Conservation (phyloP, 2,888 invertebrate genomes). For the Sisyra nigra region DNA sequence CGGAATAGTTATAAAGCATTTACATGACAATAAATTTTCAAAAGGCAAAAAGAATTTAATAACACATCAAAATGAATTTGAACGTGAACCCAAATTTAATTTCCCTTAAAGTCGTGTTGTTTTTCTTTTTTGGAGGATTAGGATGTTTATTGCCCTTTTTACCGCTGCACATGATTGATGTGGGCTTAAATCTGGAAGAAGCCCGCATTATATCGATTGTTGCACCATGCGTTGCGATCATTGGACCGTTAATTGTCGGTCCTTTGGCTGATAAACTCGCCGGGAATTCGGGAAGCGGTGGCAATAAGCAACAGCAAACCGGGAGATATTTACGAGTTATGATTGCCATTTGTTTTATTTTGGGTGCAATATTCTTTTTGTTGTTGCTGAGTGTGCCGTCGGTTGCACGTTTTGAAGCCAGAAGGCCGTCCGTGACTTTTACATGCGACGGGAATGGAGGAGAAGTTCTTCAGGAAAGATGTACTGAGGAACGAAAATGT, state of each 20-base stretch:
- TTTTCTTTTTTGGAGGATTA: slow-evolving; percentile 37
- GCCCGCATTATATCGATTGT: slow-evolving; percentile 62
- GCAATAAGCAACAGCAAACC: slow-evolving; percentile 25
- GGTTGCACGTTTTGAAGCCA: slow-evolving; percentile 41
- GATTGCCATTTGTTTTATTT: slow-evolving; percentile 47
- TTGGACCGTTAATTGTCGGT: slow-evolving; percentile 63
- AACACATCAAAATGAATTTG: slow-evolving; percentile 17
- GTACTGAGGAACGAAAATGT: slow-evolving; percentile 47
- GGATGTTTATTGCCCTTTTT: slow-evolving; percentile 72
- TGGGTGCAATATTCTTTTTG: slow-evolving; percentile 52
- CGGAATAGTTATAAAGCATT: no score
- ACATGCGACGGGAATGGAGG: slow-evolving; percentile 55
- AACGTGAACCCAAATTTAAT: slow-evolving; percentile 53
- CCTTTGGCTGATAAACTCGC: slow-evolving; percentile 62
- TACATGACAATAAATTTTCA: no score
- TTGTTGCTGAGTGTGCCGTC: slow-evolving; percentile 49
- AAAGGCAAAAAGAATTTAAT: no score
- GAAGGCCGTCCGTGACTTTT: slow-evolving; percentile 49
- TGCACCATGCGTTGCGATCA: slow-evolving; percentile 59
- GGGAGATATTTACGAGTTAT: slow-evolving; percentile 51
- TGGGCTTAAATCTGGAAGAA: slow-evolving; percentile 59
- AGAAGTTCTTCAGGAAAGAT: slow-evolving; percentile 55
- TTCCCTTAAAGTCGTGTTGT: slow-evolving; percentile 58
- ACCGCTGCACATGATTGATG: slow-evolving; percentile 55
- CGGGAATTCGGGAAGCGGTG: slow-evolving; percentile 20